Conservation (phyloP, 2,888 invertebrate species). For the Leptinotarsa tumamoca region DNA sequence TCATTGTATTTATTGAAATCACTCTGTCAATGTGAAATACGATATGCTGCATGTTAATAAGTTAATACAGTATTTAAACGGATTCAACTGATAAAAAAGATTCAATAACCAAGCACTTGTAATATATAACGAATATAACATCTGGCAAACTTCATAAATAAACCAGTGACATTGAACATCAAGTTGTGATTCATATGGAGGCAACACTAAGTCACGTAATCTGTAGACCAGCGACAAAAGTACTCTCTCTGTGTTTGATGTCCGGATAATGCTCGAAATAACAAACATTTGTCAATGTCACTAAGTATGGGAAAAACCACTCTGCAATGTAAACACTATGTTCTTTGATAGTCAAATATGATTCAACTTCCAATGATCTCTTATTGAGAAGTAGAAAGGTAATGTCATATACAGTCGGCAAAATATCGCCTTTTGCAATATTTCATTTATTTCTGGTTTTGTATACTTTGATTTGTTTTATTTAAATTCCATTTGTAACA, state of each 20-base stretch:
- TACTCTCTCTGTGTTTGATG: neutral
- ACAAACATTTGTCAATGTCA: neutral
- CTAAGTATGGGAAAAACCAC: neutral
- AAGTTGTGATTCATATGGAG: conserved; percentile 4
- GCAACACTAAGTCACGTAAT: neutral
- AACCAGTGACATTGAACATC: neutral
- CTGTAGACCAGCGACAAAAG: neutral
- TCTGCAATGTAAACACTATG: no score
- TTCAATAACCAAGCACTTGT: conserved; percentile 6
- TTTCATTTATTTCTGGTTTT: no score
- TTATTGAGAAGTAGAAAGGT: no score
- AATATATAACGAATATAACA: neutral
- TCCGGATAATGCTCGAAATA: neutral
- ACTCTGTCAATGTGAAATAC: neutral
- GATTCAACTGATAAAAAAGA: neutral
- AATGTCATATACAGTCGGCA: no score
- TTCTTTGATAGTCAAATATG: no score
- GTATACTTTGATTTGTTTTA: no score
- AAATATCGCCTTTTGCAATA: no score
- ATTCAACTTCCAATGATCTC: no score
- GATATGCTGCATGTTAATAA: neutral
- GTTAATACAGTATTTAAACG: neutral
- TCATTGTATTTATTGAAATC: neutral
- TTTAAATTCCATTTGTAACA: no score
- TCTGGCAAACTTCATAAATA: conserved; percentile 10